A percentile compares a stretch with the other conserved stretches of the same genome.
Evolutionary conservation across 23 tunicate species (phyloP).

Genomic region (Styela clava): DNA sequence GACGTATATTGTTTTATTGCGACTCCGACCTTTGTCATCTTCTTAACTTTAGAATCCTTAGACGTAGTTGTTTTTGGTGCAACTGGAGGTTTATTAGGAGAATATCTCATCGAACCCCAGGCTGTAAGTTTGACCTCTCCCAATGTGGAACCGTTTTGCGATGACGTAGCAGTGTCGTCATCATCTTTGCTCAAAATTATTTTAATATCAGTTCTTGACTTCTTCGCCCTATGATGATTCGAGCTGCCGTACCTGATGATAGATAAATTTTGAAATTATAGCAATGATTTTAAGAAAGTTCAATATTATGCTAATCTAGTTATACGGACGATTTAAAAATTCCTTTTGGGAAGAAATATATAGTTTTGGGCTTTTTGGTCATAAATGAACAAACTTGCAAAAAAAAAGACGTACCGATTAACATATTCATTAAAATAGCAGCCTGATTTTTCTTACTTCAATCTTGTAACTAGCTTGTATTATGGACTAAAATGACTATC

Average conservation of each 20-base stretch:
- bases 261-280: no score
- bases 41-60: not conserved
- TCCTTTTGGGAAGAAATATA: no score
- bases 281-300: no score
- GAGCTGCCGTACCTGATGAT: not conserved
- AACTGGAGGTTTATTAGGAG: conserved; percentile 14
- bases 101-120: conserved; percentile 15
- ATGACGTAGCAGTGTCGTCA: not conserved
- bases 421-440: no score
- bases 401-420: no score
- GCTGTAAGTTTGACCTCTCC: not conserved
- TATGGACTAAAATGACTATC: no score
- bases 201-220: not conserved
- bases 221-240: not conserved
- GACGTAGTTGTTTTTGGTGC: not conserved
- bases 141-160: not conserved
- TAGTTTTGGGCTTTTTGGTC: no score
- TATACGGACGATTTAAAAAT: no score
- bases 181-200: not conserved
- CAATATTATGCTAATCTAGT: no score
- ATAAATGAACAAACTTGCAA: no score
- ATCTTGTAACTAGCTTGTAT: no score
- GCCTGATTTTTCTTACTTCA: no score
- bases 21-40: not conserved
- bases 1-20: conserved; percentile 5